Conservation (phyloP, 2,113 vertebrate species). For the Pelecanoides urinatrix region DNA sequence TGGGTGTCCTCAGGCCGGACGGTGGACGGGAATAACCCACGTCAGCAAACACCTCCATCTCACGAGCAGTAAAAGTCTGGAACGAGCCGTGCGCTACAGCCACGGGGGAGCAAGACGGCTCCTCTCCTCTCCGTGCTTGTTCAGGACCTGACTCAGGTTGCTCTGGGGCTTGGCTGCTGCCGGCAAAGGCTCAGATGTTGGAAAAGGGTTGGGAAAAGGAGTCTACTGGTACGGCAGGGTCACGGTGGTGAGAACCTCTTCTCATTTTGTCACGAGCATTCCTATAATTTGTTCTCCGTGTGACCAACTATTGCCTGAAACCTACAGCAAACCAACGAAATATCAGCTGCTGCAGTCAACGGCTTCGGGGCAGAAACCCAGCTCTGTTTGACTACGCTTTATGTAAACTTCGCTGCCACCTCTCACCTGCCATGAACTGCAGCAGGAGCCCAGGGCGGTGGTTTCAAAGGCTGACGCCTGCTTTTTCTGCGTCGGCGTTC, state of each 20-base stretch:
- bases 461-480: neutral
- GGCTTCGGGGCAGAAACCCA: neutral
- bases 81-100: too few relatives aligned
- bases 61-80: rapidly evolving
- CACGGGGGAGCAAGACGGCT: neutral
- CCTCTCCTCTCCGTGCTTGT: neutral
- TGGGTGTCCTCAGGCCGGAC: neutral
- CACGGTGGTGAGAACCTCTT: rapidly evolving
- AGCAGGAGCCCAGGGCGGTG: neutral
- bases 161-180: neutral
- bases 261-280: rapidly evolving
- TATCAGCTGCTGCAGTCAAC: neutral
- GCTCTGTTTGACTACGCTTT: neutral
- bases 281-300: neutral
- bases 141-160: neutral
- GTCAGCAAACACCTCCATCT: neutral
- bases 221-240: neutral
- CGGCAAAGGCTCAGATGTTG: neutral
- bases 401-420: neutral
- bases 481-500: rapidly evolving
- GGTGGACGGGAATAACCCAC: rapidly evolving
- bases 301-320: neutral
- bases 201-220: neutral
- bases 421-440: neutral
- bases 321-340: neutral